phyloP scores from a whole-genome alignment of 2,113 vertebrate species.

The Lophochroa leadbeateri region DNA sequence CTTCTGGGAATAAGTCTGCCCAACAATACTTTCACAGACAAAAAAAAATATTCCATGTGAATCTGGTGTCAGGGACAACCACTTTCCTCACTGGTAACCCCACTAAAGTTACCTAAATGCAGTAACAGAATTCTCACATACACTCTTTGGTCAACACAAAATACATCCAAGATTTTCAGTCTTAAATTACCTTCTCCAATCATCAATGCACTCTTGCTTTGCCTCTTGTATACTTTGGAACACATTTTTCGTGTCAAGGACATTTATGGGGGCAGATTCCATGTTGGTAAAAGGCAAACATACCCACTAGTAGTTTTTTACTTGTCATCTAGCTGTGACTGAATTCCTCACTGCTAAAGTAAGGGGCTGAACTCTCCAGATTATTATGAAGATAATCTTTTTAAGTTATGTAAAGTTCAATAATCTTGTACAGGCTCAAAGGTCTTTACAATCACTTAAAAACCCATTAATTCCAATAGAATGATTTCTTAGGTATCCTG shows the following conservation, averaged over 20 bases:
- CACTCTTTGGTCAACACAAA: not conserved
- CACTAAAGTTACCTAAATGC: not conserved
- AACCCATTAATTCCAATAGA: not conserved
- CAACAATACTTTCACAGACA: not conserved
- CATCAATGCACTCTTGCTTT: not conserved
- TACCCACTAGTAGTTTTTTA: not conserved
- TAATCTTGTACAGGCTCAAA: not conserved
- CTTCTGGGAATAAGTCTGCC: not conserved
- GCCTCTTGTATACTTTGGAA: not conserved
- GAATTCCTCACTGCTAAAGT: not conserved
- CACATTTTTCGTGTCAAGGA: not conserved
- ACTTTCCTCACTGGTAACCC: not conserved
- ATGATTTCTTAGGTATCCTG: not conserved
- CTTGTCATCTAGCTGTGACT: not conserved
- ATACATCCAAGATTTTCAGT: not conserved
- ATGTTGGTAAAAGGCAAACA: not conserved
- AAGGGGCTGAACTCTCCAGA: not conserved
- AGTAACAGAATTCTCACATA: not conserved
- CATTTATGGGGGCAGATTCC: not conserved
- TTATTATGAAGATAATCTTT: not conserved
- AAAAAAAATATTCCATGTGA: not conserved
- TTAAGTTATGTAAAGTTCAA: not conserved
- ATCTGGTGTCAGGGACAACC: not conserved
- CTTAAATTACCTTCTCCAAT: not conserved
- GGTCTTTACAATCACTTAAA: not conserved